Base-by-base conservation (phyloP, 2,797 vertebrate species). In the Acrossocheilus wenchowensis region DNA sequence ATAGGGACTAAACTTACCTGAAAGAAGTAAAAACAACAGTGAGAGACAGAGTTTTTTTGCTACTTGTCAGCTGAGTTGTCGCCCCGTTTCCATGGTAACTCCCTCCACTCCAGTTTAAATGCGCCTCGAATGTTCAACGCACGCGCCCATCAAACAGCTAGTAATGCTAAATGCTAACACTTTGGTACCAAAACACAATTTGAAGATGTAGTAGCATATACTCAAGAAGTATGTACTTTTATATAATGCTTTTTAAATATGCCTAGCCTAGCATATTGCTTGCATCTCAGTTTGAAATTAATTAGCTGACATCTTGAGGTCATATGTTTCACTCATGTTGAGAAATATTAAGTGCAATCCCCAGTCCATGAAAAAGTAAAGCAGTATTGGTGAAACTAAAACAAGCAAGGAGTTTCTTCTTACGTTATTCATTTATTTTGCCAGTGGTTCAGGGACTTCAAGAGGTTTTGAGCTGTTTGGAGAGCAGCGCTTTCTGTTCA, bases 401-500 rank as follows among this genome's bases (percentile, higher is more conserved):
- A 10, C n/a, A 64, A 79, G n/a, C 36, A 52, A 34, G 17, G 5
- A 14, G 4, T 54, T 68, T 84, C 15, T 68, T 78, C 15, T 75
- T 66, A 36, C 52, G 62, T 60, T 43, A 72, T 85, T 72, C 4
- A n/a, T 78, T 52, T 64, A 48, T 64, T 85, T 85, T 68, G 19
- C 36, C 48, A 60, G 50, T 36, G 64, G 50, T 79, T 43, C 2
- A 0, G 10, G 41, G 78, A 66, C 43, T 81, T 72, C 81, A 83
- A 83, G 50, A 57, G 68, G 34, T 82, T 57, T 62, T 39, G 26
- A 62, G 52, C 30, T 14, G 15, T 66, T 81, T 81, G 43, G 78
- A 86, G 69, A 81, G 54, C 50, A 50, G 39, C 5, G 21, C 6
- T 81, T 86, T 66, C 50, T 73, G 54, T 81, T 86, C 30, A 50